Evolutionary conservation across 2,113 vertebrate species (phyloP).

Genomic region (Daubentonia madagascariensis): DNA sequence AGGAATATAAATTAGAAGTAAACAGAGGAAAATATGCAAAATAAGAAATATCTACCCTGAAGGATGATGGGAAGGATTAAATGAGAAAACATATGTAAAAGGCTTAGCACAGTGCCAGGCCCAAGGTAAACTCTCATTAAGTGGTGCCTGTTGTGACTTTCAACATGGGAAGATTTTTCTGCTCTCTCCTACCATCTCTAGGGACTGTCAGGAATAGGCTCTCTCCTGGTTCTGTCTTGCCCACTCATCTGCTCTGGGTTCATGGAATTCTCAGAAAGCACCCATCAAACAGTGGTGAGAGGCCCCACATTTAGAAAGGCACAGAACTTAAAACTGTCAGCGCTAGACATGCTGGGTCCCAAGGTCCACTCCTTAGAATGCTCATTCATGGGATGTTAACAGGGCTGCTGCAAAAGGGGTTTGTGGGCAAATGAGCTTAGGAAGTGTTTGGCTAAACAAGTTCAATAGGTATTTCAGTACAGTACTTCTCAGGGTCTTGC

Average conservation of each 20-base stretch:
- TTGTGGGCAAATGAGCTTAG: neutral
- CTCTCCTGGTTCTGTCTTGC: neutral
- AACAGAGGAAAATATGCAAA: neutral
- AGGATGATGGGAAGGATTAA: neutral
- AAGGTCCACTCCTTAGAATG: neutral
- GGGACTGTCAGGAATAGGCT: neutral
- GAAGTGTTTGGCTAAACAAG: neutral
- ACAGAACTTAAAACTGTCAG: neutral
- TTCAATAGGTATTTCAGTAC: neutral
- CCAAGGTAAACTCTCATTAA: neutral
- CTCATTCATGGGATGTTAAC: neutral
- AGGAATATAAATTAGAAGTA: constrained; percentile 19
- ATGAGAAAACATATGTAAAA: neutral
- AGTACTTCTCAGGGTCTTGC: neutral
- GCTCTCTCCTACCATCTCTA: neutral
- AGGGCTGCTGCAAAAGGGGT: neutral
- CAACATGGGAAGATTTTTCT: rapidly evolving
- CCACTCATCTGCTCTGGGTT: neutral
- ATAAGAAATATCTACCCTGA: neutral
- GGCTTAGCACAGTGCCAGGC: no score
- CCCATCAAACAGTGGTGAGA: neutral
- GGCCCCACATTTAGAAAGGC: neutral
- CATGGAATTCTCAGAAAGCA: neutral
- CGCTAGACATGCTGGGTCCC: neutral
- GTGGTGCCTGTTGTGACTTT: neutral